Percentiles rank a stretch among this genome's conserved stretches.
Conservation (phyloP, 2,888 invertebrate genomes). For the Rhynchonema sp. region DNA sequence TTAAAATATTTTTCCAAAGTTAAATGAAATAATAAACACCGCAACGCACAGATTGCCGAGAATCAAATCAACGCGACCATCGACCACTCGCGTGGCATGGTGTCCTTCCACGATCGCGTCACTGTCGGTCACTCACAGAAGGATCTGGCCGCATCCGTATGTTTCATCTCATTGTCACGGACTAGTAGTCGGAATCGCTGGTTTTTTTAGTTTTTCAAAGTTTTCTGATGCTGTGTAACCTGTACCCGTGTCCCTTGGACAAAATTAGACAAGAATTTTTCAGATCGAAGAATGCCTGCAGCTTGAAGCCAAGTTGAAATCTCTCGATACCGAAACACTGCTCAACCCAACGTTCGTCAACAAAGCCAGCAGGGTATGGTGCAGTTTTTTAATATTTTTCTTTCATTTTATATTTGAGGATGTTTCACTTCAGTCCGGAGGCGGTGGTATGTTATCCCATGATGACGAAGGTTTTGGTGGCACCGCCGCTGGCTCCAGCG, state of each 20-base stretch:
- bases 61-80: conserved; percentile 89
- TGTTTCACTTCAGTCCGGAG: not conserved
- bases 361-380: conserved; percentile 32
- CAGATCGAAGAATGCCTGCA: conserved; percentile 66
- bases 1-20: not conserved
- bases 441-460: not conserved
- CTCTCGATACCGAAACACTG: conserved; percentile 85
- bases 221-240: no score
- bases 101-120: conserved; percentile 77
- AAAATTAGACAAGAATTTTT: no score
- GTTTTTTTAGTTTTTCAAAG: no score
- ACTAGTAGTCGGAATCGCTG: no score
- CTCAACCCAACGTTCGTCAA: conserved; percentile 60
- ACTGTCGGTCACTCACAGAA: no score
- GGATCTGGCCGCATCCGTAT: no score
- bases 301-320: conserved; percentile 63
- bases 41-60: conserved; percentile 58
- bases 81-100: conserved; percentile 94
- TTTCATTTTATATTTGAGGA: no score
- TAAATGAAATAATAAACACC: not conserved
- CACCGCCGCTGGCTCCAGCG: no score
- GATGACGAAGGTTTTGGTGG: not conserved
- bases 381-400: no score
- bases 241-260: no score
- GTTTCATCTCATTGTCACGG: no score